phyloP scores from a whole-genome alignment of 2,113 vertebrate species.

The Odontesthes bonariensis region DNA sequence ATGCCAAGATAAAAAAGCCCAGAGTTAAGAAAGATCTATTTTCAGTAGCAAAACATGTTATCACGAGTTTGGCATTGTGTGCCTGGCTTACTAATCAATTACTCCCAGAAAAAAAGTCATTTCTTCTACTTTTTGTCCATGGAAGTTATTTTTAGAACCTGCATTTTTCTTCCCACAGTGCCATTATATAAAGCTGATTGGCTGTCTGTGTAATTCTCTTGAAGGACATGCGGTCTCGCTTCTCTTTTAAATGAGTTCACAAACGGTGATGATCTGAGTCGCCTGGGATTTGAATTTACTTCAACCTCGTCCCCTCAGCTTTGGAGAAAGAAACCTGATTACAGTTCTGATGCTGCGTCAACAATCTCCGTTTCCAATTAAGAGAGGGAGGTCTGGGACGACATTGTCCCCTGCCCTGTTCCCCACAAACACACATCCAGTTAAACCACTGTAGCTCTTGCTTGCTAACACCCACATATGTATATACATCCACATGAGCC shows the following conservation, averaged over 20 bases:
- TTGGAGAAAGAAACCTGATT: slow-evolving; percentile 57
- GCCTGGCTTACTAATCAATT: slow-evolving; percentile 11
- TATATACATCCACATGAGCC: slow-evolving; percentile 29
- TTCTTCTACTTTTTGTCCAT: slow-evolving; percentile 1
- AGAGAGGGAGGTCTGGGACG: slow-evolving; percentile 57
- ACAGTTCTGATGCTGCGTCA: slow-evolving; percentile 60
- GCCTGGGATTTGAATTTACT: slow-evolving; percentile 58
- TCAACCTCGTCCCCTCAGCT: slow-evolving; percentile 47
- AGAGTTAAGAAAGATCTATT: not conserved
- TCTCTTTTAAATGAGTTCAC: slow-evolving; percentile 37
- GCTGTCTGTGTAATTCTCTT: not conserved
- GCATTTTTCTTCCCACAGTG: not conserved
- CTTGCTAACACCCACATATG: slow-evolving; percentile 21
- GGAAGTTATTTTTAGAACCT: not conserved
- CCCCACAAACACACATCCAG: slow-evolving; percentile 52
- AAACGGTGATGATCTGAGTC: slow-evolving; percentile 46
- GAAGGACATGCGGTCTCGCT: not conserved
- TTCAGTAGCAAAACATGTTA: not conserved
- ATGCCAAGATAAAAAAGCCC: no score
- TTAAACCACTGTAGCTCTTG: not conserved
- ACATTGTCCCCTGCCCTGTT: slow-evolving; percentile 71
- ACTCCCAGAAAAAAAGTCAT: slow-evolving; percentile 11
- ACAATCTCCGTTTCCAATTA: slow-evolving; percentile 76
- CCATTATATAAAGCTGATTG: slow-evolving; percentile 3
- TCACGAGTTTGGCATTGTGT: slow-evolving; percentile 12